Conservation (phyloP, 2,113 vertebrate species). For the Aphyosemion australe region DNA sequence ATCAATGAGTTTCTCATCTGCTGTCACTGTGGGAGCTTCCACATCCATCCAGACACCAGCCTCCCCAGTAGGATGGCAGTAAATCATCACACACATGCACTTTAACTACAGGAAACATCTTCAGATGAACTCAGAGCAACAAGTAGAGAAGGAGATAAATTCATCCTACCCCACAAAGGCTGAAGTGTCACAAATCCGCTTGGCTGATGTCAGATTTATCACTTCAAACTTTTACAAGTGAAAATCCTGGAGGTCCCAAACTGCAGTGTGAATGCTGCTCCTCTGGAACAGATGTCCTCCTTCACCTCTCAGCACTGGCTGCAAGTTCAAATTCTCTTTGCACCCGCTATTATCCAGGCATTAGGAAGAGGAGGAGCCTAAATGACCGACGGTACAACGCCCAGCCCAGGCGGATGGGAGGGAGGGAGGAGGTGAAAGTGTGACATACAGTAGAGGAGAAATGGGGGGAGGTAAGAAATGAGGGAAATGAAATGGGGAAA, state of each 20-base stretch:
- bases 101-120: too few species aligned
- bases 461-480: background rate
- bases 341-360: constrained; percentile 86
- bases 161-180: constrained; percentile 8
- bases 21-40: constrained; percentile 39
- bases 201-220: background rate
- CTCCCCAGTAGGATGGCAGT: background rate
- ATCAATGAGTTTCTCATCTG: constrained; percentile 11
- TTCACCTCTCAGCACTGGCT: constrained; percentile 74
- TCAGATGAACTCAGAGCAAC: too few species aligned
- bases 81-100: background rate
- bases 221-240: background rate
- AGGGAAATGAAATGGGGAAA: constrained; percentile 10
- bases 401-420: constrained; percentile 13
- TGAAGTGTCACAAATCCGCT: background rate
- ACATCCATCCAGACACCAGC: constrained; percentile 10
- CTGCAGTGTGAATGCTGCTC: background rate
- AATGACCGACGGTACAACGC: constrained; percentile 16
- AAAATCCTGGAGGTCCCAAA: background rate
- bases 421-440: background rate
- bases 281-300: constrained; percentile 61
- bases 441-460: background rate
- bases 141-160: background rate
- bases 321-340: constrained; percentile 92
- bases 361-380: constrained; percentile 83